These are phyloP conservation scores for Leptinotarsa defecta DNA, from an alignment of 1,140 invertebrate species.

Conservation along the genomic window DNA sequence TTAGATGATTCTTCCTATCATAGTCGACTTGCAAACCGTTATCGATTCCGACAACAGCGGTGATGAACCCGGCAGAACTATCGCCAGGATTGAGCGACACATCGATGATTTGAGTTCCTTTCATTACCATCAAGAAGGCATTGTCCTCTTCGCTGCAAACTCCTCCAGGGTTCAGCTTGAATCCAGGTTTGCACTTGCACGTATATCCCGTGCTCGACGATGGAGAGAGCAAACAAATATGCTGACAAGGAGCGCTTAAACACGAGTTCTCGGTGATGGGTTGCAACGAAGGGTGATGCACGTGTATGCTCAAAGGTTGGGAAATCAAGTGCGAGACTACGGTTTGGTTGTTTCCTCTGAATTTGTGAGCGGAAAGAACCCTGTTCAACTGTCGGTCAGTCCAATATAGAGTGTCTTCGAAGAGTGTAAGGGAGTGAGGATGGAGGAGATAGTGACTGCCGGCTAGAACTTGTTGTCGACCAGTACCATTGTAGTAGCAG, in stretches of 20 bases:
- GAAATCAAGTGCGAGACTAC: conserved; percentile 93
- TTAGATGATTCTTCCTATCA: conserved; percentile 78
- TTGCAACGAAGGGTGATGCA: conserved; percentile 92
- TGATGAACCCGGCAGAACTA: conserved; percentile 75
- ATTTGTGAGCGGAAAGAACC: conserved; percentile 88
- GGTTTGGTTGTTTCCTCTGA: conserved; percentile 82
- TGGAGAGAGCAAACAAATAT: conserved; percentile 89
- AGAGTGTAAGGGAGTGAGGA: conserved; percentile 92
- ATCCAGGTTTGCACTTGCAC: conserved; percentile 92
- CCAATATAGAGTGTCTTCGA: conserved; percentile 95
- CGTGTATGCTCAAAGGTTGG: conserved; percentile 92
- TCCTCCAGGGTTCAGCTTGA: conserved; percentile 68
- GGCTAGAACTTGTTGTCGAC: conserved; percentile 84
- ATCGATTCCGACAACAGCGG: conserved; percentile 89
- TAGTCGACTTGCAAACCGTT: conserved; percentile 90
- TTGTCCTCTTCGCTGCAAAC: conserved; percentile 83
- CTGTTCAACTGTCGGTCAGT: conserved; percentile 92
- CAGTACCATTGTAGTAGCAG: conserved; percentile 94
- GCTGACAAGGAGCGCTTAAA: conserved; percentile 76
- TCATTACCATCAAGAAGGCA: conserved; percentile 89
- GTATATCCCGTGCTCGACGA: conserved; percentile 71
- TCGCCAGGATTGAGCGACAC: conserved; percentile 76
- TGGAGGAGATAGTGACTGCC: conserved; percentile 90
- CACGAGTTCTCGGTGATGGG: conserved; percentile 87
- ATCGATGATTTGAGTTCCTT: conserved; percentile 87